Evolutionary conservation across 2,113 vertebrate species (phyloP), one percentile per base, ranked within the genome.

Genomic region (Rhynchomys soricoides): DNA sequence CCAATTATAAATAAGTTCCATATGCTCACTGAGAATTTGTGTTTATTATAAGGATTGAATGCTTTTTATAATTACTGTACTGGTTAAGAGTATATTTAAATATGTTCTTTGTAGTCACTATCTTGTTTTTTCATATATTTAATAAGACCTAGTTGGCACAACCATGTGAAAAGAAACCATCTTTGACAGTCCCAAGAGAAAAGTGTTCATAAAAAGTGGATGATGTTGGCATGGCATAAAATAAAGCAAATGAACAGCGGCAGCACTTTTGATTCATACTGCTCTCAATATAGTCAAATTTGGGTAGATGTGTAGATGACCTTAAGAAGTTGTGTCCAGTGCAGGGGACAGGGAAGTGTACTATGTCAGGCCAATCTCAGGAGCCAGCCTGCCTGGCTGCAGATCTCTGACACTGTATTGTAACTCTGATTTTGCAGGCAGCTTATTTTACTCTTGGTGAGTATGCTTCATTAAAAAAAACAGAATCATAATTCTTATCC

Each of bases 51-150:
- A 3, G 29, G 3, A 77, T 21, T 64, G 0, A 45, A 12, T 91
- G 52, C 15, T 11, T 94, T 97, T 88, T 0, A 73, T 90, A 94
- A 62, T 89, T 43, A 37, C 0, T 7, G 55, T 97, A 79, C 57
- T n/a, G 34, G 75, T 97, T 93, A 96, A 21, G 26, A 95, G 0
- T 1, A 48, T 97, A 78, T 88, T 96, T 94, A 97, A 97, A 90
- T 85, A 95, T 75, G 83, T 52, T 10, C 64, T 96, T 50, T 96
- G 19, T 71, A 31, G 37, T 94, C 10, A 83, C 17, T 92, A 68
- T 26, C 16, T 75, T 92, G 4, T 1, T 93, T 31, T 96, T 94
- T 92, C 9, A 79, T 81, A 13, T 92, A 96, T 64, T 29, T 95
- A 57, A 52, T 34, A 16, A 90, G 4, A 96, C 82, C 97, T 91